phyloP scores from a whole-genome alignment of 2,888 invertebrate species.

The Troides oblongomaculatus region DNA sequence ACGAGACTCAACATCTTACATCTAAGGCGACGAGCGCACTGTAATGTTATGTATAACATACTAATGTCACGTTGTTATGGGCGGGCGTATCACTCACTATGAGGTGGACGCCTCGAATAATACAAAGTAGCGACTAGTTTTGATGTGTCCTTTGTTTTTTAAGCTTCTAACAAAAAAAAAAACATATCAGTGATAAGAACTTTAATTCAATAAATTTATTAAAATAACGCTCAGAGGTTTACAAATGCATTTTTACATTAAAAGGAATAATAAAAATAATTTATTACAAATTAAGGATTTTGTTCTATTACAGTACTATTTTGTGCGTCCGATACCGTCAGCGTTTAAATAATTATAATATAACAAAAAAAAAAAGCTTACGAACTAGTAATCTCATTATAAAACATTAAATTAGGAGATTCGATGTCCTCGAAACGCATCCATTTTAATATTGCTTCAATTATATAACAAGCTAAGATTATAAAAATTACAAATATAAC shows the following conservation, averaged over 20 bases:
- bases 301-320: constrained; percentile 50
- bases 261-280: constrained; percentile 67
- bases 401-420: constrained; percentile 66
- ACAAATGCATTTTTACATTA: constrained; percentile 53
- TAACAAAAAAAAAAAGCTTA: constrained; percentile 55
- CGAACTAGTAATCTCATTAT: constrained; percentile 72
- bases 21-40: no score
- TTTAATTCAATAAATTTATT: constrained; percentile 70
- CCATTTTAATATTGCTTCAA: constrained; percentile 47
- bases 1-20: no score
- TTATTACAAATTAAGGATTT: constrained; percentile 67
- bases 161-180: constrained; percentile 1
- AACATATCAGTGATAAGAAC: constrained; percentile 51
- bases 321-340: constrained; percentile 59
- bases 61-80: no score
- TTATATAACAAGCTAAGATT: constrained; percentile 38
- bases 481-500: constrained; percentile 10
- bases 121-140: no score
- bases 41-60: no score
- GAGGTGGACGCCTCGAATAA: no score
- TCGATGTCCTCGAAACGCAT: constrained; percentile 50
- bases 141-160: no score
- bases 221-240: constrained; percentile 67
- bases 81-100: no score
- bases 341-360: constrained; percentile 64